phyloP scores from a whole-genome alignment of 1,140 invertebrate species.

The Pseudomyrmex sp. region DNA sequence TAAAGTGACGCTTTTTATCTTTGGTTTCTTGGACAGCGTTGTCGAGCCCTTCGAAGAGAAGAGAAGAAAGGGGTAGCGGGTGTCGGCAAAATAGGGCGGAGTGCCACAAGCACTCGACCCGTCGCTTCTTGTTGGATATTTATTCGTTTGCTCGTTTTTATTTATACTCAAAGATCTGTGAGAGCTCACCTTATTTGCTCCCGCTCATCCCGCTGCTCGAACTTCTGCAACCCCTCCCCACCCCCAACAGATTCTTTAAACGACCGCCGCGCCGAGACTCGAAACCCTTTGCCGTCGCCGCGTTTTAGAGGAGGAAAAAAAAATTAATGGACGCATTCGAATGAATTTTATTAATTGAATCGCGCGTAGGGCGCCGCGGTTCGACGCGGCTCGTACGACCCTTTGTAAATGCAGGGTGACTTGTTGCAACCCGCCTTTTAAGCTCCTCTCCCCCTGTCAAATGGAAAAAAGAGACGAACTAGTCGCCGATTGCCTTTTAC shows the following conservation, averaged over 20 bases:
- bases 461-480: conserved; percentile 55
- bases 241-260: conserved; percentile 78
- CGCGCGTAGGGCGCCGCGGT: conserved; percentile 69
- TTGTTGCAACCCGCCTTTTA: conserved; percentile 74
- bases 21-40: conserved; percentile 13
- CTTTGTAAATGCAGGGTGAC: conserved; percentile 71
- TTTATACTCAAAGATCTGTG: conserved; percentile 80
- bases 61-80: background rate
- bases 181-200: conserved; percentile 82
- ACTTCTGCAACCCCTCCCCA: conserved; percentile 40
- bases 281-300: conserved; percentile 73
- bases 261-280: conserved; percentile 73
- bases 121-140: conserved; percentile 83
- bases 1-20: conserved; percentile 73
- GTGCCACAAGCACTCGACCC: conserved; percentile 78
- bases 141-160: conserved; percentile 84
- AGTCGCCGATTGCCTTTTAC: conserved; percentile 71
- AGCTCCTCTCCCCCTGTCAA: conserved; percentile 46
- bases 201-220: conserved; percentile 49
- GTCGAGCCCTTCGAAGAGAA: conserved; percentile 37
- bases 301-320: conserved; percentile 68
- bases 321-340: conserved; percentile 82
- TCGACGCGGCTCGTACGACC: conserved; percentile 66
- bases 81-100: conserved; percentile 39
- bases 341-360: conserved; percentile 84